Percentiles rank a stretch among this genome's conserved stretches.
Evolutionary conservation across 2,797 vertebrate genomes (phyloP).

Genomic region (Pangasius djambal): DNA sequence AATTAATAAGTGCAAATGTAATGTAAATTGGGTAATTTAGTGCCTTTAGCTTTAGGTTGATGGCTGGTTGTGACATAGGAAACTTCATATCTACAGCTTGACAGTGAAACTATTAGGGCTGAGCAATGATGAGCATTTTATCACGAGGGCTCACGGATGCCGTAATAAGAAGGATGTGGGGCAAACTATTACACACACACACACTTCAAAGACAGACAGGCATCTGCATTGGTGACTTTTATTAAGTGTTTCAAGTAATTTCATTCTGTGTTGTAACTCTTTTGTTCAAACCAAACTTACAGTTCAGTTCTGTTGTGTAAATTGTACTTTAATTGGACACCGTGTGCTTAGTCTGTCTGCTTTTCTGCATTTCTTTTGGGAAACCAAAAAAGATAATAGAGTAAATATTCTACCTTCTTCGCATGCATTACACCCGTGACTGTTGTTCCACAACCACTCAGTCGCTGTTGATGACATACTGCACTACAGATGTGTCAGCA

Average conservation of each 20-base stretch:
- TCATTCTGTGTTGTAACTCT: neutral
- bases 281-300: neutral
- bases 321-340: neutral
- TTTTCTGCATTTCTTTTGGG: neutral
- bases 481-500: neutral
- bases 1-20: neutral
- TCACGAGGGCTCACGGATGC: neutral
- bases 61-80: neutral
- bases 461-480: too few species aligned
- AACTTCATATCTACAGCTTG: neutral
- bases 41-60: neutral
- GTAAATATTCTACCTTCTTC: neutral
- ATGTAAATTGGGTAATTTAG: conserved; percentile 16
- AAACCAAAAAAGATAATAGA: neutral
- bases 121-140: neutral
- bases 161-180: neutral
- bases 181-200: neutral
- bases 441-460: too few species aligned
- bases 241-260: neutral
- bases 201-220: neutral
- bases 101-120: neutral
- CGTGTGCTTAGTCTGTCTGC: neutral
- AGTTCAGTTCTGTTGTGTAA: neutral
- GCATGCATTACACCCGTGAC: neutral
- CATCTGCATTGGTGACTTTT: neutral